phyloP scores from a whole-genome alignment of 2,888 invertebrate species.

The Acleris laterana region DNA sequence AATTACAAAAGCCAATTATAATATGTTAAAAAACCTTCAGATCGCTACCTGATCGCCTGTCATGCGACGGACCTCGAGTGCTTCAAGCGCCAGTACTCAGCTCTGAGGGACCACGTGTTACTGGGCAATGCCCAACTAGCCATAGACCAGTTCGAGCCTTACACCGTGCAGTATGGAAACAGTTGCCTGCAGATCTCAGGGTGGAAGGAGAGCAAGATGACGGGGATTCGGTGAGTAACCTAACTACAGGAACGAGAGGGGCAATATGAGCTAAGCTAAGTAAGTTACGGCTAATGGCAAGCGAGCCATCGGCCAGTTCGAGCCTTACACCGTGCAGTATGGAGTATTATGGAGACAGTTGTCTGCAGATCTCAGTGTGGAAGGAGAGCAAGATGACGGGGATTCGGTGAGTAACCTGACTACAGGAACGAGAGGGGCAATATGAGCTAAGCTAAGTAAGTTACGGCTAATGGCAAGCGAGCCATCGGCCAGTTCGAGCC shows the following conservation, averaged over 20 bases:
- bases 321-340: too few relatives aligned
- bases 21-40: slow-evolving; percentile 42
- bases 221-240: slow-evolving; percentile 51
- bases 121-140: slow-evolving; percentile 50
- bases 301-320: too few relatives aligned
- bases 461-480: too few relatives aligned
- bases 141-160: slow-evolving; percentile 51
- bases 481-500: too few relatives aligned
- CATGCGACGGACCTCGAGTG: slow-evolving; percentile 63
- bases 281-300: too few relatives aligned
- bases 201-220: slow-evolving; percentile 55
- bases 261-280: too few relatives aligned
- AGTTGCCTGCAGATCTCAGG: slow-evolving; percentile 57
- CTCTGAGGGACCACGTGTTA: slow-evolving; percentile 54
- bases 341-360: too few relatives aligned
- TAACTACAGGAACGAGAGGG: too few relatives aligned
- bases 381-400: slow-evolving; percentile 55
- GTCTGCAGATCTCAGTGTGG: slow-evolving; percentile 47
- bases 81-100: slow-evolving; percentile 60
- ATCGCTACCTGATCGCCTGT: slow-evolving; percentile 57
- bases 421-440: too few relatives aligned
- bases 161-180: slow-evolving; percentile 52
- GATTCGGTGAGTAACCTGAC: slow-evolving; percentile 48
- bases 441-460: too few relatives aligned
- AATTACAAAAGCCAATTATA: too few relatives aligned